Evolutionary conservation across 2,113 vertebrate species (phyloP).

Genomic region (Cercopithecus mona): DNA sequence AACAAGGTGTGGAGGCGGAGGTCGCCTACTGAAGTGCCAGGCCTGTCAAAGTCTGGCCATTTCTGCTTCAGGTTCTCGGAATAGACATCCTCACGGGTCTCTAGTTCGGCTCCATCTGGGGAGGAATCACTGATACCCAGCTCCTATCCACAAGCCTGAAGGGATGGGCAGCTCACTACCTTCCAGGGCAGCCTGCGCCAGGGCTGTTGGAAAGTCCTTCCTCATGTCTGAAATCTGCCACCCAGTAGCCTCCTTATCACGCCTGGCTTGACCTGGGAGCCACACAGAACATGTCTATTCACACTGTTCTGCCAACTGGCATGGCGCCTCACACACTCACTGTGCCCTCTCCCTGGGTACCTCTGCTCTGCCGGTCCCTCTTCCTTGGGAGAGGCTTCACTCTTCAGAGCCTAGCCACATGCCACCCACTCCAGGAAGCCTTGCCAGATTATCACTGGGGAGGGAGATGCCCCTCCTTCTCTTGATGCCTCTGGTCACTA

Average conservation of each 20-base stretch:
- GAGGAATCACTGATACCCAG: neutral
- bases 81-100: neutral
- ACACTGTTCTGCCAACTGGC: neutral
- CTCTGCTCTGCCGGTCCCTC: neutral
- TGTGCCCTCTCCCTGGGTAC: neutral
- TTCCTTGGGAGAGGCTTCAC: neutral
- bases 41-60: neutral
- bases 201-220: neutral
- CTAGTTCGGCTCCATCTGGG: neutral
- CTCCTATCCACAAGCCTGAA: neutral
- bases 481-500: neutral
- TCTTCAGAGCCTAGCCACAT: neutral
- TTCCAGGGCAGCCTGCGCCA: neutral
- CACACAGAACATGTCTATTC: neutral
- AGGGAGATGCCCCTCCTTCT: neutral
- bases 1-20: neutral
- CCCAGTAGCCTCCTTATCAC: neutral
- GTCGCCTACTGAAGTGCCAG: too few species aligned
- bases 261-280: neutral
- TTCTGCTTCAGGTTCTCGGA: neutral
- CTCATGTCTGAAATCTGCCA: neutral
- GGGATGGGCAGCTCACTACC: neutral
- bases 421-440: neutral
- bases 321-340: neutral
- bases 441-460: neutral